Evolutionary conservation across 2,888 invertebrate genomes (phyloP).

Genomic region (Steromphala cineraria): DNA sequence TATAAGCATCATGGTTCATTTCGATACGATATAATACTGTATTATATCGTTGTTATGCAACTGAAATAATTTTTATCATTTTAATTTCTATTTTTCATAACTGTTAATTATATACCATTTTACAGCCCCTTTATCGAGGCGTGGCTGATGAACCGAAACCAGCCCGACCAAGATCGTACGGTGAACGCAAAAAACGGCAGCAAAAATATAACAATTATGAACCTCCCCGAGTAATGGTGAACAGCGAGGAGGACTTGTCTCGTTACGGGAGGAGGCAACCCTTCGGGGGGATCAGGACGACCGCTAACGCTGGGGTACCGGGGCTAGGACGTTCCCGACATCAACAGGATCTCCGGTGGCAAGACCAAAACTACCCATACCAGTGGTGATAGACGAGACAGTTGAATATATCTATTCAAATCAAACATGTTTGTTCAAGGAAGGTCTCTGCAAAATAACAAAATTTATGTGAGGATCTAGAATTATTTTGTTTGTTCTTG

Average conservation of each 20-base stretch:
- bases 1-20: too few species aligned
- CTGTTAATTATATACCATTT: too few species aligned
- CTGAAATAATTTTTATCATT: too few species aligned
- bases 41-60: too few species aligned
- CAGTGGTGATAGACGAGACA: too few species aligned
- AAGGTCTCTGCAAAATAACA: too few species aligned
- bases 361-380: neutral
- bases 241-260: constrained; percentile 1
- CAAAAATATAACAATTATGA: neutral
- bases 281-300: neutral
- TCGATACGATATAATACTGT: too few species aligned
- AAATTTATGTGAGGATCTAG: too few species aligned
- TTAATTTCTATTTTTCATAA: too few species aligned
- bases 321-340: neutral
- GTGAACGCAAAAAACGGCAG: neutral
- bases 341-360: neutral
- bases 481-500: too few species aligned
- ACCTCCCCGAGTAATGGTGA: neutral
- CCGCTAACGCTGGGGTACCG: neutral
- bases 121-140: neutral
- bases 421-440: too few species aligned
- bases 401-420: too few species aligned
- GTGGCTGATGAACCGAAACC: neutral
- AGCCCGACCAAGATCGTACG: neutral
- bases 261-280: neutral